Base-by-base conservation (phyloP, 2,113 vertebrate species). In the Bucco capensis region DNA sequence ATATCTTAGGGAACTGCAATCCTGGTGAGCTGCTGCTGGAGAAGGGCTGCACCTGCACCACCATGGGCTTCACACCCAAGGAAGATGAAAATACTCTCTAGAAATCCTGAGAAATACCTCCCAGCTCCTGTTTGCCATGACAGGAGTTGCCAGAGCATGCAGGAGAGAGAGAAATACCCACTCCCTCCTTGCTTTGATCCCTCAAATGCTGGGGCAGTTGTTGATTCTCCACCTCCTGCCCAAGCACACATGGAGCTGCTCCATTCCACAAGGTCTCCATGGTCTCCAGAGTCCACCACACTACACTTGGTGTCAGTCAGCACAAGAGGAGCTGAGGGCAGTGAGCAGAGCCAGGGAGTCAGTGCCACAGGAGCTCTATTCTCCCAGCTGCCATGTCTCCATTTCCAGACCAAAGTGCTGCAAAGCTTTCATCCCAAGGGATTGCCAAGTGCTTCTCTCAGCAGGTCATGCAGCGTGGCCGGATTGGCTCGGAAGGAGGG, bases 391-490 rank as follows among this genome's bases (percentile, higher is more conserved):
- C 37, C 8, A 4, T 3, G 1, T 18, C 12, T 30, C 78, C 31
- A 0, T 30, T 37, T 11, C 19, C 70, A 78, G 83, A 23, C 67
- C 8, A 1, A 12, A 62, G 61, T 14, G 72, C 84, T 31, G 91
- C 17, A 3, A 14, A n/a, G 56, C 30, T 70, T 64, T 22, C 95
- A 60, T 49, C 72, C 83, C 89, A 7, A 38, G 38, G 47, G 86
- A 83, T 64, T 3, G 24, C 54, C 80, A 17, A 31, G 54, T 54
- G 46, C 50, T 4, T 27, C 66, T 89, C 96, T 99, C 98, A 99
- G 94, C 98, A 99, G 18, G 99, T 99, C 99, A 99, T 98, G 97
- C 98, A 99, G 95, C 98, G 98, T 3, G 97, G 98, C 82, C 98
- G 97, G 80, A 97, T 97, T 91, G 24, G 94, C 27, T 96, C 49